A percentile compares a stretch with the other conserved stretches of the same genome.
phyloP scores from a whole-genome alignment of 2,888 invertebrate genomes.

The Pyrrhia umbra region DNA sequence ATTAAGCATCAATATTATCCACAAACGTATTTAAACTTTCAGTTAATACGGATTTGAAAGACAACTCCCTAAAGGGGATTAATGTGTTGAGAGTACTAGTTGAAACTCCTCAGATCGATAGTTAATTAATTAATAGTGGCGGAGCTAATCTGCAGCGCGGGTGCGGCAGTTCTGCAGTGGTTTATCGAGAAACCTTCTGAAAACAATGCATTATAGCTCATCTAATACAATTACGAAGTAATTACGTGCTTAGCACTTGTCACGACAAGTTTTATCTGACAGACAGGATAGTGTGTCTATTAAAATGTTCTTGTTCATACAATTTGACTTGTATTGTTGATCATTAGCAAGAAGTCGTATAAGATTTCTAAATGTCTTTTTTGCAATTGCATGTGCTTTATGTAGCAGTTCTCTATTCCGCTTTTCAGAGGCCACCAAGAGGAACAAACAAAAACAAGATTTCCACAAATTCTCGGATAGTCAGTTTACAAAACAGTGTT shows the following conservation, averaged over 20 bases:
- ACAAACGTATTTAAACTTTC: background rate
- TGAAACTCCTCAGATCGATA: background rate
- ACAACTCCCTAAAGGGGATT: constrained; percentile 7
- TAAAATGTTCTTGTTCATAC: too few species aligned
- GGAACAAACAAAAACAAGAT: background rate
- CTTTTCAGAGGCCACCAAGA: background rate
- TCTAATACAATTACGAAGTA: too few species aligned
- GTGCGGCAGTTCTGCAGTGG: background rate
- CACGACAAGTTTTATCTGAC: too few species aligned
- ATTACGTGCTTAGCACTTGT: too few species aligned
- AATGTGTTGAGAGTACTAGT: constrained; percentile 6
- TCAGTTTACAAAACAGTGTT: constrained; percentile 29
- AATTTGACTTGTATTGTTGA: too few species aligned
- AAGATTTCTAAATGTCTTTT: too few species aligned
- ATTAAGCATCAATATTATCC: constrained; percentile 3
- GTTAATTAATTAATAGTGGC: constrained; percentile 14
- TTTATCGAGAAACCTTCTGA: background rate
- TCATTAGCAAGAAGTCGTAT: background rate
- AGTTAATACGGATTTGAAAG: background rate
- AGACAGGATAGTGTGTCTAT: too few species aligned
- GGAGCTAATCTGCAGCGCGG: background rate
- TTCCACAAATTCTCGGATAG: constrained; percentile 9
- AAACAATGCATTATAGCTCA: too few species aligned
- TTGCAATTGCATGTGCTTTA: background rate
- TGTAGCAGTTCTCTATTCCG: background rate